These are phyloP conservation scores for Volucella inflata DNA, from an alignment of 2,888 invertebrate species.

Conservation along the genomic window DNA sequence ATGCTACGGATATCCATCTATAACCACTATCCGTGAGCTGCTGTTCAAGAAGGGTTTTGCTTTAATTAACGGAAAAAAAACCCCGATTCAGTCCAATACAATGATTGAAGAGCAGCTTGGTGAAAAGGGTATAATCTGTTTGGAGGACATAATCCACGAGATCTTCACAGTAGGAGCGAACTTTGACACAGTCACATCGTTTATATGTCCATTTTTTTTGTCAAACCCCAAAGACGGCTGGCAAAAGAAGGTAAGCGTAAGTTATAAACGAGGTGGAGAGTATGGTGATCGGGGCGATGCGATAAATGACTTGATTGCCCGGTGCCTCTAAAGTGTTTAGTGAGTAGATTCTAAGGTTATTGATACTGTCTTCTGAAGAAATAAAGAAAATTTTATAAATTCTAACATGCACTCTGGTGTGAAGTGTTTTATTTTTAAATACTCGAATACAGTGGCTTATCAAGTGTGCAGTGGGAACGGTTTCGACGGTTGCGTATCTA, in stretches of 20 bases:
- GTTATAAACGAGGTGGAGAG: constrained; percentile 83
- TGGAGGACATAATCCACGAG: constrained; percentile 84
- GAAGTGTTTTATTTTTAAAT: no score
- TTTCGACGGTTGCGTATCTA: no score
- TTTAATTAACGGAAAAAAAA: constrained; percentile 80
- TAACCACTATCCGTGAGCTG: constrained; percentile 82
- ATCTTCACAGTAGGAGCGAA: constrained; percentile 82
- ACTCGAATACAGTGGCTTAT: no score
- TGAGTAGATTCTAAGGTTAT: constrained; percentile 55
- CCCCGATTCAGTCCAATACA: constrained; percentile 83
- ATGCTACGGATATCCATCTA: constrained; percentile 81
- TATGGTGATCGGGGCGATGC: constrained; percentile 82
- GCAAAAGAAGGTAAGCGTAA: constrained; percentile 82
- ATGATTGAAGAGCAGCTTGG: constrained; percentile 83
- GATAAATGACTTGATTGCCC: constrained; percentile 81
- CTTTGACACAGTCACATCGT: constrained; percentile 80
- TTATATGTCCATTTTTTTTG: constrained; percentile 81
- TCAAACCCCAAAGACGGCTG: constrained; percentile 83
- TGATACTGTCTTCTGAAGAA: neutral
- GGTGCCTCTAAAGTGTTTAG: constrained; percentile 80
- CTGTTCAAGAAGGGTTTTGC: constrained; percentile 83
- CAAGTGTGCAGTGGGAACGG: no score
- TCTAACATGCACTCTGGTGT: no score
- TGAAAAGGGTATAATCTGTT: constrained; percentile 82
- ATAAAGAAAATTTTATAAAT: constrained; percentile 38